These are phyloP conservation scores for Phylloscopus whistleri DNA, from an alignment of 2,113 vertebrate species.

Conservation along the genomic window DNA sequence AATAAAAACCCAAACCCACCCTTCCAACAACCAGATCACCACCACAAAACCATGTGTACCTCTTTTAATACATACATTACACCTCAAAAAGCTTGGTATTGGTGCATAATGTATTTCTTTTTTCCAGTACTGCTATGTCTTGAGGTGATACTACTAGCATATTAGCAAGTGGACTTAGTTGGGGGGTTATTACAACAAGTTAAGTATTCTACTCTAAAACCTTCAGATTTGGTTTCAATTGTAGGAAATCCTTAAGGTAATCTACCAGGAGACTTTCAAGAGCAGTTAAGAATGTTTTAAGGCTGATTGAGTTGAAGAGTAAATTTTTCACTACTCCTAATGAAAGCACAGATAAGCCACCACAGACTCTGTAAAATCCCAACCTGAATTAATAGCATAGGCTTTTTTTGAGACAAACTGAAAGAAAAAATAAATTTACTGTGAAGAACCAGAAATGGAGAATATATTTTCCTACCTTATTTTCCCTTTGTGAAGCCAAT, in stretches of 20 bases:
- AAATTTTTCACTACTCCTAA: neutral
- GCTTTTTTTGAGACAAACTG: neutral
- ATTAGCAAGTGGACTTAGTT: neutral
- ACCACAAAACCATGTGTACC: neutral
- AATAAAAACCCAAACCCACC: fast-evolving
- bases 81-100: neutral
- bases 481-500: neutral
- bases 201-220: neutral
- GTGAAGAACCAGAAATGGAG: neutral
- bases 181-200: neutral
- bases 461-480: neutral
- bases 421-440: neutral
- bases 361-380: neutral
- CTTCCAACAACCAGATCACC: neutral
- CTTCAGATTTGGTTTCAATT: neutral
- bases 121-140: neutral
- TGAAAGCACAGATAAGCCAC: neutral
- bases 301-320: neutral
- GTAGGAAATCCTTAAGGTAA: neutral
- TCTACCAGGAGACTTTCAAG: neutral
- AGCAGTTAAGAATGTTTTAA: neutral
- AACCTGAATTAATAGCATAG: neutral
- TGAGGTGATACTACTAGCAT: neutral
- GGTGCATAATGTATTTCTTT: neutral
- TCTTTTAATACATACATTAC: neutral